phyloP scores from a whole-genome alignment of 2,888 invertebrate species.

The Heliconius cydno region DNA sequence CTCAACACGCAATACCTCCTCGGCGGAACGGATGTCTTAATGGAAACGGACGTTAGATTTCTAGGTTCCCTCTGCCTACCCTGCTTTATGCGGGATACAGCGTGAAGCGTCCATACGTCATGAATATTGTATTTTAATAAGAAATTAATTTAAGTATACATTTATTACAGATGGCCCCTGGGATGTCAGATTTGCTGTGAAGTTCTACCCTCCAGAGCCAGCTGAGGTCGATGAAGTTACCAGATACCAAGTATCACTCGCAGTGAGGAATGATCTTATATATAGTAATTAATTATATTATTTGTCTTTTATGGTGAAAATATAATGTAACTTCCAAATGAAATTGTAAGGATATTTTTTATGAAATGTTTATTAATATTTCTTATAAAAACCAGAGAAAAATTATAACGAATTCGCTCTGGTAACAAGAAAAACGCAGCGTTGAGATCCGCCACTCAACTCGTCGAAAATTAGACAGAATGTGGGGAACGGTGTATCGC shows the following conservation, averaged over 20 bases:
- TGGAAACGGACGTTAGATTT: background rate
- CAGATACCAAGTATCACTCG: conserved; percentile 96
- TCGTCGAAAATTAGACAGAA: no score
- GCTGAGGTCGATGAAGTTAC: conserved; percentile 96
- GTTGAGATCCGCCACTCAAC: no score
- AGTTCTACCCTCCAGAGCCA: conserved; percentile 99
- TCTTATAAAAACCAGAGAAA: no score
- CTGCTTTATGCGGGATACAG: background rate
- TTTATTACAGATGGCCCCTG: conserved; percentile 90
- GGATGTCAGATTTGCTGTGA: conserved; percentile 97
- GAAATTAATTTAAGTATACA: no score
- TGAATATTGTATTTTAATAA: background rate
- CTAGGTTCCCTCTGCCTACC: background rate
- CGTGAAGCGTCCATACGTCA: background rate
- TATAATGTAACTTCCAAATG: no score
- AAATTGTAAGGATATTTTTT: no score
- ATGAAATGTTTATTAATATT: no score
- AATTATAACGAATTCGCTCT: no score
- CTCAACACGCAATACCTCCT: no score
- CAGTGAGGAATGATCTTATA: conserved; percentile 88
- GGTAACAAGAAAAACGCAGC: no score
- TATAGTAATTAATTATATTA: conserved; percentile 84
- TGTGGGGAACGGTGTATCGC: no score
- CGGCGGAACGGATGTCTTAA: background rate
- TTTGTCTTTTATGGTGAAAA: background rate